These are phyloP conservation scores for Corvus moneduloides DNA, from an alignment of 2,113 vertebrate species.

Conservation along the genomic window DNA sequence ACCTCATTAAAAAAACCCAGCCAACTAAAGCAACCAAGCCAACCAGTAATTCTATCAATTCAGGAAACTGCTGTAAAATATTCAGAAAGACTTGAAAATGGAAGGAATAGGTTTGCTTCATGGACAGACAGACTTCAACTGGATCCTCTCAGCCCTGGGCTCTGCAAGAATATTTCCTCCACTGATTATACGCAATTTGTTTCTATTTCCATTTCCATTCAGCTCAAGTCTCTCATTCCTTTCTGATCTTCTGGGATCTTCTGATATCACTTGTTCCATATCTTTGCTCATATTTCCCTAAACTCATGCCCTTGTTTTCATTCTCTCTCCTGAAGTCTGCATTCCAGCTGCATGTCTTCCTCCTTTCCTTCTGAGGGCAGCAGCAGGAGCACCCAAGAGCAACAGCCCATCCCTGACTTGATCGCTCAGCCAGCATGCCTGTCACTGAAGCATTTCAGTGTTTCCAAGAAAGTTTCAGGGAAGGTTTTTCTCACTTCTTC, in stretches of 20 bases:
- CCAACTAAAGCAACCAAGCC: neutral
- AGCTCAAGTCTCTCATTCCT: neutral
- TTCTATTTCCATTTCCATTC: neutral
- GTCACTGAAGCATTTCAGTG: neutral
- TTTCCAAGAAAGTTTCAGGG: neutral
- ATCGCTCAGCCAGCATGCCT: accelerated
- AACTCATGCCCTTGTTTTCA: neutral
- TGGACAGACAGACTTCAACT: neutral
- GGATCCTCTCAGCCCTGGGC: neutral
- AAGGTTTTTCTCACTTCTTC: neutral
- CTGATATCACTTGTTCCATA: neutral
- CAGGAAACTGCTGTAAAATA: neutral
- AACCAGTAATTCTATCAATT: neutral
- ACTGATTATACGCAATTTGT: neutral
- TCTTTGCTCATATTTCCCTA: neutral
- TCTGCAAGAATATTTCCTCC: neutral
- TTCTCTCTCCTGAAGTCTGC: neutral
- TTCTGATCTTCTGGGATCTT: neutral
- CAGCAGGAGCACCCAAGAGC: neutral
- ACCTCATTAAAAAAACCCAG: neutral
- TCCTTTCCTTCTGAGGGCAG: neutral
- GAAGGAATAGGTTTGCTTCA: neutral
- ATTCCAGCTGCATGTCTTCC: neutral
- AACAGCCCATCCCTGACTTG: neutral
- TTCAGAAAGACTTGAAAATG: neutral